Evolutionary conservation across 2,888 invertebrate genomes (phyloP), one percentile per base, ranked within the genome.

Genomic region (Xanthorhoe designata): DNA sequence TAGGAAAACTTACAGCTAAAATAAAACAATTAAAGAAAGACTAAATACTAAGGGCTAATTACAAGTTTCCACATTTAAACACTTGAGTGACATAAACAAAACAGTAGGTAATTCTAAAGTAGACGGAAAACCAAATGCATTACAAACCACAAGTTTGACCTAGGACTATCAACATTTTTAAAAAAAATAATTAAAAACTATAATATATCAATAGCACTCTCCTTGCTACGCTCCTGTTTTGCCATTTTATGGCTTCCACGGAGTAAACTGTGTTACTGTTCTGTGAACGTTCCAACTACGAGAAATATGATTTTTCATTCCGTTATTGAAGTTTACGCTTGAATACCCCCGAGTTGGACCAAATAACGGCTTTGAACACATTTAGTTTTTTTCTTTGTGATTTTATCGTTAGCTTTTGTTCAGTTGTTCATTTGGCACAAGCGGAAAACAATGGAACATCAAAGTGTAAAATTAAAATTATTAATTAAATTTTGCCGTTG

Each of bases 301-400:
- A 47, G 61, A 69, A 70, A 61, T 59, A 68, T 64, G 49, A 66
- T 65, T 73, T 75, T 73, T 71, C 70, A 69, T 70, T 72, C 61
- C 55, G 51, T 52, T 61, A 45, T 65, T 63, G 65, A 64, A 63
- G 62, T 72, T 71, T 59, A 54, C 56, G 53, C 62, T 45, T 59
- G 68, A 67, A 68, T 65, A 58, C 65, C 61, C 59, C 50, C 49
- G 49, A 60, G 56, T 61, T 49, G 32, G 32, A 47, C 50, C 17
- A 49, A 57, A 61, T 59, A 60, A 61, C 19, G 61, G 47, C 42
- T 55, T 52, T 49, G 56, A 42, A 56, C 19, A 47, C 56, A 50
- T 57, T 24, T 38, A 24, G 0, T 32, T 24, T 60, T 55, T 45
- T 55, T 56, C 47, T 29, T 50, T 55, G 24, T 18, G 38, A 47